Evolutionary conservation across 2,797 vertebrate genomes (phyloP), one percentile per base, ranked within the genome.

Genomic region (Poeciliopsis presidionis): DNA sequence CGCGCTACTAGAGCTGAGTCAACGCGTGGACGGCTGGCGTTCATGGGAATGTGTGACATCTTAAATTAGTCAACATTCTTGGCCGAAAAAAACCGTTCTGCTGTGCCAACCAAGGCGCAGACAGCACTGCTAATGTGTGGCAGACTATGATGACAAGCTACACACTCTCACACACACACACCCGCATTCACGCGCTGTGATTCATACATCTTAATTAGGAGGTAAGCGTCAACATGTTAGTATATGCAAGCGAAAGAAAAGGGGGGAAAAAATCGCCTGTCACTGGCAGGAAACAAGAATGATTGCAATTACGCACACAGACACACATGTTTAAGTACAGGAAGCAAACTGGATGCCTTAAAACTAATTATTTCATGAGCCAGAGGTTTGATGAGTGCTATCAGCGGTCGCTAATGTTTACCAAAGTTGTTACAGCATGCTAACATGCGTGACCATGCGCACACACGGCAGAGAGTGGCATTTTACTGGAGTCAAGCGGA

Each of bases 181-280:
- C 74, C 47, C 73, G n/a, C 69, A 72, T 75, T 36, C 63, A 57
- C 61, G 72, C 83, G 53, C 12, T 86, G 86, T 93, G 92, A 93
- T 88, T 94, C 93, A 94, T 93, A 90, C 90, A 87, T 93, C 92
- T 94, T 94, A 93, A 94, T 94, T 94, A 93, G 89, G 86, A 89
- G 91, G 88, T 88, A 90, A 92, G 81, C 88, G 80, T 88, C 91
- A 76, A 81, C 69, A 78, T 84, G 86, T 90, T 91, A 91, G 88
- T 87, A 86, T 93, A 88, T 89, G 88, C 12, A 74, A 82, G 83
- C 77, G 81, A 75, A 87, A 75, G 87, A 81, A 77, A 83, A 9
- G 0, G 7, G 3, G 75, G 72, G 81, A 65, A 86, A 74, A 88
- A 80, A 78, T 80, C 90, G 83, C 55, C 81, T 89, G 89, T 90